A percentile compares a stretch with the other conserved stretches of the same genome.
Evolutionary conservation across 2,113 vertebrate genomes (phyloP).

Genomic region (Craseonycteris thonglongyai): DNA sequence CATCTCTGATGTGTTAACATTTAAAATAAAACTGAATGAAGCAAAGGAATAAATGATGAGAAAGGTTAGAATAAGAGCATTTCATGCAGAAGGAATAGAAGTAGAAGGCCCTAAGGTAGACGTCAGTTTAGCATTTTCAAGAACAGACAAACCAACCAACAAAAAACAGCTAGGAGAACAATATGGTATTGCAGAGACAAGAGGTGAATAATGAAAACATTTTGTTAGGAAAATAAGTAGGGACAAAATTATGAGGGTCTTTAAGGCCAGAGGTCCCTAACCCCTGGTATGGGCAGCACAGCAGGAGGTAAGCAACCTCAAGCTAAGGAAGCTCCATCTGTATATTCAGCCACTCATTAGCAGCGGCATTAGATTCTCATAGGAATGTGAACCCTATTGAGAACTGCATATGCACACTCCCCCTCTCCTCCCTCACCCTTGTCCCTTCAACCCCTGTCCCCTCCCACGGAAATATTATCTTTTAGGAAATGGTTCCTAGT

Average conservation of each 20-base stretch:
- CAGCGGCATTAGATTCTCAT: no score
- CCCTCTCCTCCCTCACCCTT: no score
- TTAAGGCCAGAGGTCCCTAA: no score
- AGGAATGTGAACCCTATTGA: no score
- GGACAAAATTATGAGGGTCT: neutral
- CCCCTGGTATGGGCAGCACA: no score
- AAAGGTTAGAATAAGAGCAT: neutral
- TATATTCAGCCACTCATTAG: no score
- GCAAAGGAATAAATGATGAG: neutral
- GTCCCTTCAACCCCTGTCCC: no score
- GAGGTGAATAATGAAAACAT: neutral
- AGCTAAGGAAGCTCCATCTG: no score
- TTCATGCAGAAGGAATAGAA: neutral
- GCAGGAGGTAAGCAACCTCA: no score
- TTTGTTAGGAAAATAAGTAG: neutral
- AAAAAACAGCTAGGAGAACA: neutral
- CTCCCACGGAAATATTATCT: no score
- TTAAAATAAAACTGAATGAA: neutral
- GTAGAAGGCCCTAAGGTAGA: neutral
- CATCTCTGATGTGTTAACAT: neutral
- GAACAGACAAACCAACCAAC: neutral
- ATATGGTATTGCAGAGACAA: neutral
- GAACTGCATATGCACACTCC: no score
- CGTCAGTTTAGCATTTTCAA: neutral
- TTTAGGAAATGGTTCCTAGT: no score